phyloP scores from a whole-genome alignment of 2,113 vertebrate genomes.

The Elaphurus davidianus region DNA sequence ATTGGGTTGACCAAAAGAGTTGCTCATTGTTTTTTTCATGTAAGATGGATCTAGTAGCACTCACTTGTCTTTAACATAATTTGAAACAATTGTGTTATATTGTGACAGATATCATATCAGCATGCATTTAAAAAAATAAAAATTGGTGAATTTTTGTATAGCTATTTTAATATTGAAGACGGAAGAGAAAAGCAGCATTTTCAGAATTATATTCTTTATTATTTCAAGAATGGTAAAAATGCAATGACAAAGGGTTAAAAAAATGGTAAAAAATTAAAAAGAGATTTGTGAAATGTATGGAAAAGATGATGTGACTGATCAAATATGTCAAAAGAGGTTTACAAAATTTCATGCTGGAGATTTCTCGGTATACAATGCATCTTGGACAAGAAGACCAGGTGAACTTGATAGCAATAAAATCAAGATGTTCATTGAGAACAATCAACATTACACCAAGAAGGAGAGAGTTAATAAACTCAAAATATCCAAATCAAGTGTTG shows the following conservation, averaged over 20 bases:
- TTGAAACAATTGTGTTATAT: not conserved
- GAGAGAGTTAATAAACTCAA: not conserved
- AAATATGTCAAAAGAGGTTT: not conserved
- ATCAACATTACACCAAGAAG: not conserved
- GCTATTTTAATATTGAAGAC: not conserved
- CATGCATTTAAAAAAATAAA: not conserved
- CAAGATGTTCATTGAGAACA: not conserved
- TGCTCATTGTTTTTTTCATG: not conserved
- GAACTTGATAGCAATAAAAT: not conserved
- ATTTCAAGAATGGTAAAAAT: not conserved
- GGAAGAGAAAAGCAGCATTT: not conserved
- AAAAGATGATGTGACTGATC: not conserved
- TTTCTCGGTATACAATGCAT: rapidly evolving
- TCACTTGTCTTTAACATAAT: not conserved
- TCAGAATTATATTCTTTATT: not conserved
- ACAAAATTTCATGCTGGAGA: not conserved
- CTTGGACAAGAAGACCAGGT: not conserved
- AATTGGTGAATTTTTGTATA: not conserved
- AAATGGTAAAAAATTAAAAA: not conserved
- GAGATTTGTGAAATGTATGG: not conserved
- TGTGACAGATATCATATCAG: not conserved
- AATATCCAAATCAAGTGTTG: not conserved
- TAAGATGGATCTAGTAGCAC: not conserved
- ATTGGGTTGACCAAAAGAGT: not conserved
- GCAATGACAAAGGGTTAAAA: rapidly evolving